phyloP scores from a whole-genome alignment of 2,888 invertebrate genomes.

The Mythimna loreyi region DNA sequence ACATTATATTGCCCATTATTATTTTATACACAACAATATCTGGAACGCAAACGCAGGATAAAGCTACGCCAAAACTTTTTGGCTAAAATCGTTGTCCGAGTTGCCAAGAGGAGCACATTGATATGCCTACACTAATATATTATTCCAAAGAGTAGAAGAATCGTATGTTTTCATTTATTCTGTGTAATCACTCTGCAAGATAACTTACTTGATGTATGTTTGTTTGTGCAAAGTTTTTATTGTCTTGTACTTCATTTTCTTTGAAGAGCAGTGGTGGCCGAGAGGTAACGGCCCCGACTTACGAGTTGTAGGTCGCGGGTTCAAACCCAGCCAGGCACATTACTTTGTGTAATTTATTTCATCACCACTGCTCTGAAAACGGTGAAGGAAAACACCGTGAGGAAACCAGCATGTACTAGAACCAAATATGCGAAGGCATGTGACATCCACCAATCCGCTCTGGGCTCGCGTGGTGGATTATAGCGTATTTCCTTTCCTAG shows the following conservation, averaged over 20 bases:
- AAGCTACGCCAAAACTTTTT: slow-evolving; percentile 61
- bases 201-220: slow-evolving; percentile 35
- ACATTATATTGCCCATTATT: slow-evolving; percentile 16
- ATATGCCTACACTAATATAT: slow-evolving; percentile 40
- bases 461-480: no score
- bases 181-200: slow-evolving; percentile 47
- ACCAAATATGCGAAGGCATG: no score
- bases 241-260: neutral
- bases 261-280: no score
- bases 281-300: no score
- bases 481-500: no score
- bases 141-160: slow-evolving; percentile 26
- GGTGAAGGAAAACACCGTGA: no score
- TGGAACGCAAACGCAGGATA: slow-evolving; percentile 43
- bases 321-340: no score
- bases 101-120: slow-evolving; percentile 58
- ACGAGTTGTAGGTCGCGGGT: no score
- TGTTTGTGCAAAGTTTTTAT: slow-evolving; percentile 36
- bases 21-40: slow-evolving; percentile 19
- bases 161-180: slow-evolving; percentile 51
- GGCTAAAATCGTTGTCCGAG: slow-evolving; percentile 58
- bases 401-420: no score
- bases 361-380: no score
- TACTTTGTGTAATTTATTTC: no score
- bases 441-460: no score